These are phyloP conservation scores for Gobius niger DNA, from an alignment of 2,113 vertebrate genomes.

Conservation along the genomic window DNA sequence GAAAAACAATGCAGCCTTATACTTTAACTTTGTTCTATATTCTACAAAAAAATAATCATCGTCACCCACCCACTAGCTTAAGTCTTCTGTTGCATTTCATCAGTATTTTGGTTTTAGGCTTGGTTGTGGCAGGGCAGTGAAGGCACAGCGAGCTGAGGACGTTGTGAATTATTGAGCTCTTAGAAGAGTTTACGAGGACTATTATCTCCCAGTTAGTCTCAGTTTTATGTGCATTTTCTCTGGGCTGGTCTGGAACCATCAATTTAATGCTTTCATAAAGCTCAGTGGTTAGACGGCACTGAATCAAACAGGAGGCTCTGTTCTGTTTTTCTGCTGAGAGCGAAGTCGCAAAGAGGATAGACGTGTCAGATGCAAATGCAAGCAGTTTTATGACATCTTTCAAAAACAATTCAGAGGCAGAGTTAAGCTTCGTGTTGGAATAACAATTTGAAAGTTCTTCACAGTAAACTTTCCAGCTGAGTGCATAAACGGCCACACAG, in stretches of 20 bases:
- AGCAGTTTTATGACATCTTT: conserved; percentile 65
- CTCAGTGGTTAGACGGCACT: conserved; percentile 79
- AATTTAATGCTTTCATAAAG: conserved; percentile 84
- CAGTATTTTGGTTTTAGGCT: conserved; percentile 62
- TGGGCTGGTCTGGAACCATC: conserved; percentile 81
- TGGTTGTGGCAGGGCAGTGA: conserved; percentile 61
- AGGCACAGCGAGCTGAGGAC: conserved; percentile 67
- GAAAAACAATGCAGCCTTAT: too few relatives aligned
- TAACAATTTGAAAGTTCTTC: conserved; percentile 54
- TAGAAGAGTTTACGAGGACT: conserved; percentile 78
- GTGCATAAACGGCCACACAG: conserved; percentile 27
- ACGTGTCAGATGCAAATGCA: conserved; percentile 81
- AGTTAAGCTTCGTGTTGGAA: conserved; percentile 67
- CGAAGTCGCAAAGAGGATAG: conserved; percentile 90
- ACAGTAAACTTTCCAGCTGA: conserved; percentile 35
- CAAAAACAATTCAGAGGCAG: conserved; percentile 67
- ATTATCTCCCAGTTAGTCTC: conserved; percentile 83
- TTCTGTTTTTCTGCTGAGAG: conserved; percentile 85
- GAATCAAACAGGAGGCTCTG: conserved; percentile 68
- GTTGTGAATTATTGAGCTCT: conserved; percentile 73
- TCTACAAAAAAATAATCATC: too few relatives aligned
- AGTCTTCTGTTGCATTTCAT: conserved; percentile 19
- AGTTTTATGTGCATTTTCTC: conserved; percentile 83
- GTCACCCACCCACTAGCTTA: too few relatives aligned
- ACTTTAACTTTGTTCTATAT: too few relatives aligned